These are phyloP conservation scores for Apodemia zela DNA, from an alignment of 2,888 invertebrate genomes.

Conservation along the genomic window DNA sequence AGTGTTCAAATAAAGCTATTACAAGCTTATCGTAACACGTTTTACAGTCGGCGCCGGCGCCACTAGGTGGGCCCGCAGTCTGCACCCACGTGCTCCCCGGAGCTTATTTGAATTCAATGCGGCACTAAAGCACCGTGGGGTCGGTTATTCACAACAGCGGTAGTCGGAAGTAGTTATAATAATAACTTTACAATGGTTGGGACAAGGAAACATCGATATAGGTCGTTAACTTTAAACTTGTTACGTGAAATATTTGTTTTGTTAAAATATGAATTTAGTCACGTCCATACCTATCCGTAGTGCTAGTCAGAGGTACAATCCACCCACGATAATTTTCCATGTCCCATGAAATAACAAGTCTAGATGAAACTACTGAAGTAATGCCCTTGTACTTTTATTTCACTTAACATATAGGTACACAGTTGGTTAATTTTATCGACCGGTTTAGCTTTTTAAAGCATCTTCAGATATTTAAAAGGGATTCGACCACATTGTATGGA, in stretches of 20 bases:
- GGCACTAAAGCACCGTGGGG: constrained; percentile 27
- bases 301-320: too few species aligned
- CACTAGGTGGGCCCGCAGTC: constrained; percentile 32
- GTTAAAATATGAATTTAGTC: neutral
- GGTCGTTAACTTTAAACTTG: neutral
- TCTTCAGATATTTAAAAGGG: too few species aligned
- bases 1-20: neutral
- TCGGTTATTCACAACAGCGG: constrained; percentile 30
- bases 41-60: constrained; percentile 47
- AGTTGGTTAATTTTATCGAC: too few species aligned
- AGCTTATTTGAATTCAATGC: constrained; percentile 66
- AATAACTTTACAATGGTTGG: neutral
- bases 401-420: too few species aligned
- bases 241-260: neutral
- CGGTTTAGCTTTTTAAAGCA: too few species aligned
- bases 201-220: neutral
- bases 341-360: too few species aligned
- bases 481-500: too few species aligned
- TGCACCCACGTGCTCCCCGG: constrained; percentile 50
- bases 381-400: too few species aligned
- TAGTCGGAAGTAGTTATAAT: constrained; percentile 29
- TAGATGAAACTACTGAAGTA: too few species aligned
- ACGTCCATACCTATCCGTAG: too few species aligned
- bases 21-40: neutral
- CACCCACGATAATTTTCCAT: too few species aligned